phyloP scores from a whole-genome alignment of 2,888 invertebrate genomes.

The Drosophila subsilvestris region DNA sequence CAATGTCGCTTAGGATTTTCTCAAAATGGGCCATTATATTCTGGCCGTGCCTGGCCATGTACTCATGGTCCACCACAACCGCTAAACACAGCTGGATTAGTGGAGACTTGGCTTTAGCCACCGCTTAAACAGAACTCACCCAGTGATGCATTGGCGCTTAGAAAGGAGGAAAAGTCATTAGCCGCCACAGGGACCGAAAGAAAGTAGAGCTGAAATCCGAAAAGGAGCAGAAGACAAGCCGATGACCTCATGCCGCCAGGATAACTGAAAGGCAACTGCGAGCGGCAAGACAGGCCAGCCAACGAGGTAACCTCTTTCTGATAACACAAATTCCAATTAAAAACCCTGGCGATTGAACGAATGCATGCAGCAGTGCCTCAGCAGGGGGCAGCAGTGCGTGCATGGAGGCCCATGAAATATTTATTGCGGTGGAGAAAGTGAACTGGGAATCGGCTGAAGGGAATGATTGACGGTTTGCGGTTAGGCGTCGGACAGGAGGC shows the following conservation, averaged over 20 bases:
- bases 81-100: conserved; percentile 84
- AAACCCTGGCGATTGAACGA: conserved; percentile 27
- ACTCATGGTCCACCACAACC: conserved; percentile 89
- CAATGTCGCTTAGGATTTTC: conserved; percentile 87
- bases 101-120: not conserved
- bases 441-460: conserved; percentile 35
- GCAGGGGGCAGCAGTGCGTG: conserved; percentile 41
- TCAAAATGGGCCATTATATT: conserved; percentile 86
- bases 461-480: conserved; percentile 80
- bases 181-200: conserved; percentile 35
- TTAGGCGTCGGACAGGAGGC: conserved; percentile 53
- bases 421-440: conserved; percentile 48
- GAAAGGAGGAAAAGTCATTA: conserved; percentile 89
- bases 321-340: conserved; percentile 61
- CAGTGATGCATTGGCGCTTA: conserved; percentile 90
- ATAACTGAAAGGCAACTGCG: conserved; percentile 59
- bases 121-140: conserved; percentile 84
- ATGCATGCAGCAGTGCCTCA: too few species aligned
- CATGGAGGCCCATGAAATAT: conserved; percentile 63
- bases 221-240: conserved; percentile 87
- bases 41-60: conserved; percentile 87
- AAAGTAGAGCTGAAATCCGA: conserved; percentile 48
- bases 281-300: conserved; percentile 22
- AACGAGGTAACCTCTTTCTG: conserved; percentile 39
- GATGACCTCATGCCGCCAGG: conserved; percentile 62